Percentiles rank a stretch among this genome's conserved stretches.
Evolutionary conservation across 2,113 vertebrate species (phyloP).

Genomic region (Muntiacus reevesi): DNA sequence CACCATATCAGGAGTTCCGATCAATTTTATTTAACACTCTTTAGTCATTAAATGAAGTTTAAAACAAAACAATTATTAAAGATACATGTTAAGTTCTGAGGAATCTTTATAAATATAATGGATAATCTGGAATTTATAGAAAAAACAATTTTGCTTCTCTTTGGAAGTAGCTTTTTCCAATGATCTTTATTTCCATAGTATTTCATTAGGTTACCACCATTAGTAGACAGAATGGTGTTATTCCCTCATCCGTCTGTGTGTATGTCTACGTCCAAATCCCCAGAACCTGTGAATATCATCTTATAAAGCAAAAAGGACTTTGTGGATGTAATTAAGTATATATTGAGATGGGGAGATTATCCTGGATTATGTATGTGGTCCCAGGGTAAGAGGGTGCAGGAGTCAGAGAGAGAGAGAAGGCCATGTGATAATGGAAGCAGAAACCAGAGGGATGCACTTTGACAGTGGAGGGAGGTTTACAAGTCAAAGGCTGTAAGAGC

Average conservation of each 20-base stretch:
- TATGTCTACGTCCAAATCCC: background rate
- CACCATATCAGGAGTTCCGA: background rate
- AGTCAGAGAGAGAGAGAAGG: background rate
- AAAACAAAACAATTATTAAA: background rate
- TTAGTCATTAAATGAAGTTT: background rate
- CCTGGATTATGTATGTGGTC: background rate
- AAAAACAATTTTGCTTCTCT: background rate
- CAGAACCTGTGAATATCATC: background rate
- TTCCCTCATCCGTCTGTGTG: fast-evolving
- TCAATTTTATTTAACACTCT: background rate
- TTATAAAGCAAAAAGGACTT: background rate
- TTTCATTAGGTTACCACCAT: background rate
- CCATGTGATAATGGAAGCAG: background rate
- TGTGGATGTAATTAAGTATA: background rate
- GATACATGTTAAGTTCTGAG: background rate
- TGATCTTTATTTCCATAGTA: background rate
- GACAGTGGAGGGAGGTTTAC: too few species aligned
- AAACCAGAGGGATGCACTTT: background rate
- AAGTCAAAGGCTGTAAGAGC: background rate
- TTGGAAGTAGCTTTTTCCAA: background rate
- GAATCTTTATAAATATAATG: background rate
- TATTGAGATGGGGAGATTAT: background rate
- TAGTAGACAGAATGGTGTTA: background rate
- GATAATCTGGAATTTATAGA: background rate
- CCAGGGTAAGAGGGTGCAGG: background rate